Evolutionary conservation across 2,888 invertebrate genomes (phyloP).

Genomic region (Nycteola revayana): DNA sequence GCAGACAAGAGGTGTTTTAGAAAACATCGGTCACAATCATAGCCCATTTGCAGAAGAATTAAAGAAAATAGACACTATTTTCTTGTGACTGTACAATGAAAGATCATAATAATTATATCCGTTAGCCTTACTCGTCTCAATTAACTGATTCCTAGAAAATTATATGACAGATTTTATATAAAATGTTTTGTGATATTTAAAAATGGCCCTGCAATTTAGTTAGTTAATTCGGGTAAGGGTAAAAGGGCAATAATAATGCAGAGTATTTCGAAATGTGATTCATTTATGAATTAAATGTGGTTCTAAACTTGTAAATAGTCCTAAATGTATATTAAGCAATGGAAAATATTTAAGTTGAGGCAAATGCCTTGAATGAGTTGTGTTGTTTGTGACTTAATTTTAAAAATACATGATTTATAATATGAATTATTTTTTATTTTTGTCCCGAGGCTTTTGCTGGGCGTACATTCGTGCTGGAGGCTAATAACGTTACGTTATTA

Average conservation of each 20-base stretch:
- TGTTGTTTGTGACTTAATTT: slow-evolving; percentile 56
- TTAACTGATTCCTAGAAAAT: too few species aligned
- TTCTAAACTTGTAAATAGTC: slow-evolving; percentile 47
- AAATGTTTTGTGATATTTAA: not conserved
- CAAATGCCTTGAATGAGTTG: slow-evolving; percentile 60
- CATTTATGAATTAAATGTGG: slow-evolving; percentile 29
- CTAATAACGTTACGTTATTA: too few species aligned
- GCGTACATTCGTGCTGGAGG: too few species aligned
- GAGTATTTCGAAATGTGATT: slow-evolving; percentile 18
- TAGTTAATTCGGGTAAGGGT: slow-evolving; percentile 20
- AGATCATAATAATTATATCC: slow-evolving; percentile 5
- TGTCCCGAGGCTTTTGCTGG: slow-evolving; percentile 1
- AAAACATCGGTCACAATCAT: slow-evolving; percentile 90
- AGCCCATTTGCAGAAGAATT: slow-evolving; percentile 44
- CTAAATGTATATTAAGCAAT: slow-evolving; percentile 43
- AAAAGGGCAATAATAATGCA: slow-evolving; percentile 26
- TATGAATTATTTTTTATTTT: slow-evolving; percentile 8
- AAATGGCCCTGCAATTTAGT: slow-evolving; percentile 8
- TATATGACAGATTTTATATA: too few species aligned
- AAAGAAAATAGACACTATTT: slow-evolving; percentile 28
- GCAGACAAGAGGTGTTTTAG: slow-evolving; percentile 96
- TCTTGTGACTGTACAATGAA: slow-evolving; percentile 12
- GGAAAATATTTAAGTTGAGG: slow-evolving; percentile 45
- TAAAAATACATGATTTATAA: slow-evolving; percentile 47
- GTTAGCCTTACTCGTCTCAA: not conserved